Evolutionary conservation across 2,113 vertebrate genomes (phyloP), one percentile per base, ranked within the genome.

Genomic region (Hydropotes inermis): DNA sequence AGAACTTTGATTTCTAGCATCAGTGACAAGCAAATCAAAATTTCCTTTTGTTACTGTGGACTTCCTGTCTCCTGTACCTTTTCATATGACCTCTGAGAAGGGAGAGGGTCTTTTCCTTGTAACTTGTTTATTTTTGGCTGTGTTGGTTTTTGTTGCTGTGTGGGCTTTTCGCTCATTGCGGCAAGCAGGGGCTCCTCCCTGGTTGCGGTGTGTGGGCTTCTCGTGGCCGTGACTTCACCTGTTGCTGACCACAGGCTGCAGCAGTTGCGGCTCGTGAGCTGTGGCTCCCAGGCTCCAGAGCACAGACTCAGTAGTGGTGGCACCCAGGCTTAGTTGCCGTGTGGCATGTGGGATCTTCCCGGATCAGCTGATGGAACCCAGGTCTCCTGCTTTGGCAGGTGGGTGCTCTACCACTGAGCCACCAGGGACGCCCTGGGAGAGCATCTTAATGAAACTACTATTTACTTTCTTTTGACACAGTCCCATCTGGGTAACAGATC

Each of bases 1-100:
- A 70, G 25, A 47, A 58, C 27, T 94, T 89, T 47, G 52, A 84
- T 57, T 15, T 11, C 30, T 60, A 93, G 25, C 6, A 15, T 88
- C 92, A n/a, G 74, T 83, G 94, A 47, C 13, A 81, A 92, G 30
- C 7, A 79, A 91, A 39, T 17, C 87, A 47, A 52, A 57, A 47
- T 81, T 85, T 2, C 1, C 15, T 87, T 86, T 94, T 74, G 6
- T 61, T 52, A 54, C 43, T 47, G 0, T 6, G 4, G 10, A 7
- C 28, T 27, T 55, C 5, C 7, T 6, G 0, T 30, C 12, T 43
- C 19, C 12, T 23, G n/a, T 5, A 25, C 0, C 1, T 76, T 96
- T 85, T 45, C 47, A 79, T 14, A 27, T 55, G 15, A 87, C 11
- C 39, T 15, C 54, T 47, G 15, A 30, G 14, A 67, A 64, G n/a